These are phyloP conservation scores for Melinopterus prodromus DNA, from an alignment of 2,888 invertebrate species.

Conservation along the genomic window DNA sequence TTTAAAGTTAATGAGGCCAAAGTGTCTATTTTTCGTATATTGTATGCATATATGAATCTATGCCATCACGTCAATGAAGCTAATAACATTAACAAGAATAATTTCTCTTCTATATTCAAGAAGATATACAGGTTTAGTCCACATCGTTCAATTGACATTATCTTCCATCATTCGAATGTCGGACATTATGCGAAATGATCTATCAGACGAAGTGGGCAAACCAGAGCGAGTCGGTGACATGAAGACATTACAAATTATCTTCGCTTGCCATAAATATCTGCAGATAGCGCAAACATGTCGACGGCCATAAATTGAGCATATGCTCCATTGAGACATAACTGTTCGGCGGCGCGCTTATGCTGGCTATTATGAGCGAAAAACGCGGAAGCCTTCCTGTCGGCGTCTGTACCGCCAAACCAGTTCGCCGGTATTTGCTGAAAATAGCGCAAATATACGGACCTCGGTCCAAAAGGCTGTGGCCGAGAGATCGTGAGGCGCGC, in stretches of 20 bases:
- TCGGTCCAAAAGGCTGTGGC: too few relatives aligned
- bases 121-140: not conserved
- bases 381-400: not conserved
- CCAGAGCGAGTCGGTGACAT: not conserved
- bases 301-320: not conserved
- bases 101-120: not conserved
- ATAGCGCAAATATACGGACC: not conserved
- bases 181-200: not conserved
- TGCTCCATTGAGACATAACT: not conserved
- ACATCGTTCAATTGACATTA: not conserved
- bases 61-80: not conserved
- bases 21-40: too few relatives aligned
- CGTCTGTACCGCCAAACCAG: not conserved
- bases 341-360: not conserved
- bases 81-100: not conserved
- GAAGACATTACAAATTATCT: not conserved
- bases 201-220: not conserved
- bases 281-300: not conserved
- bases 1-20: too few relatives aligned
- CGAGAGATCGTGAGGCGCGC: not conserved
- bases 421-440: not conserved
- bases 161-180: not conserved
- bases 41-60: too few relatives aligned
- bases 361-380: not conserved
- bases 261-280: not conserved